Conservation (phyloP, 2,888 invertebrate genomes). For the Pemphredon lugubris region DNA sequence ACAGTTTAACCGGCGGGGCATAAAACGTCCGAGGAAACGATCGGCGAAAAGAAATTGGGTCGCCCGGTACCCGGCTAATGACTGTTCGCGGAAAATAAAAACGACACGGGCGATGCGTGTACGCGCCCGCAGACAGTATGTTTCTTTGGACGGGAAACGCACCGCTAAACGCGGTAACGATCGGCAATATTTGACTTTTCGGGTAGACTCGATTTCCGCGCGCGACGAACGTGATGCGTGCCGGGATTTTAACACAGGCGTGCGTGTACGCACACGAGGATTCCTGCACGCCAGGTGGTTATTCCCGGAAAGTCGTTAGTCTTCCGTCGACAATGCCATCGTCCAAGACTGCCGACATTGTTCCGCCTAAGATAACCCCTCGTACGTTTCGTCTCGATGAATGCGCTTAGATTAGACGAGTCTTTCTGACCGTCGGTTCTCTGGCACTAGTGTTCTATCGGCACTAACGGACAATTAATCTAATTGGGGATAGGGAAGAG, state of each 20-base stretch:
- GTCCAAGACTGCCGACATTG: conserved; percentile 34
- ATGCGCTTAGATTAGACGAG: too few relatives aligned
- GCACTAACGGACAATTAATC: too few relatives aligned
- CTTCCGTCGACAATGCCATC: conserved; percentile 45
- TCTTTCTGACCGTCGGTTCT: too few relatives aligned
- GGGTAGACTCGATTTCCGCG: background rate
- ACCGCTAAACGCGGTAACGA: too few relatives aligned
- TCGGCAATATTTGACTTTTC: background rate
- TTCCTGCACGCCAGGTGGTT: conserved; percentile 31
- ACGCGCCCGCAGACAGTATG: background rate
- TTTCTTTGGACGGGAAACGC: conserved; percentile 8
- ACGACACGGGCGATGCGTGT: conserved; percentile 22
- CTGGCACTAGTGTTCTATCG: too few relatives aligned
- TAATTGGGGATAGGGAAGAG: too few relatives aligned
- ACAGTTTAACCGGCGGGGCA: conserved; percentile 21
- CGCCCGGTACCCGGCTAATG: conserved; percentile 46
- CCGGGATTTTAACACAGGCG: too few relatives aligned
- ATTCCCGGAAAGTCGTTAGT: conserved; percentile 57
- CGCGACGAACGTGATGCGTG: background rate
- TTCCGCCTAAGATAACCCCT: conserved; percentile 19
- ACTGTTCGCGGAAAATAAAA: conserved; percentile 38
- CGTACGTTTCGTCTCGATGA: conserved; percentile 58
- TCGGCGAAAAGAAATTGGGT: conserved; percentile 48
- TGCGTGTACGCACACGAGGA: conserved; percentile 22
- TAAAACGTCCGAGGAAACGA: conserved; percentile 29